Evolutionary conservation across 37 sponge, comb jelly and placozoan genomes (phyloP), one percentile per base, ranked within the genome.

Genomic region (Spongilla lacustris): DNA sequence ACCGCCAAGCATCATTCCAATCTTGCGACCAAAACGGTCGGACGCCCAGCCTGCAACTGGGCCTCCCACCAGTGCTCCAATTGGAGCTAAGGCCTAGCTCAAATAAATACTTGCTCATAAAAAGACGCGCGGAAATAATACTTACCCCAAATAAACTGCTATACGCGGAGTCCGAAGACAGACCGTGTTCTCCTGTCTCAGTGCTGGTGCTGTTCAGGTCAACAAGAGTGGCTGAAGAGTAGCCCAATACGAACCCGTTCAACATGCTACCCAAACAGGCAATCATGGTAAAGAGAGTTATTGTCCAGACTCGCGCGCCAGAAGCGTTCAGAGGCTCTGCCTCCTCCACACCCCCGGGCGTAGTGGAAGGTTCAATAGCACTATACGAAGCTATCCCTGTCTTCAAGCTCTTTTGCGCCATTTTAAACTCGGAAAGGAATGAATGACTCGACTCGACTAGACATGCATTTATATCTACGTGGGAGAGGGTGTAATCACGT

Each of bases 31-130:
- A 78, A 91, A 68, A 10, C 9, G 67, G 28, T 87, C 94, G 25
- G 88, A 46, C 36, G 77, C 49, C 17, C 74, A 73, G 50, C 91
- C 90, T 10, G 88, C 80, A 71, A 90, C 70, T 1, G 81, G 68
- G 6, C 88, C 86, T 6, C 91, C 94, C 73, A 88, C 66, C 23
- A 94, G 36, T 38, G 91, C 94, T 58, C 91, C 94, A 46, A 88
- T 31, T 12, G 90, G 80, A 0, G 66, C 26, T 14, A 89, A 69
- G 25, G 83, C 78, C 82, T 86, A 74, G 38, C 23, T 25, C 68
- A 79, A 31, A 35, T 5, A 50, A 11, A 84, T 6, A 76, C 4
- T 67, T 10, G 24, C 0, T 21, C 32, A 49, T 27, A 73, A 67
- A 35, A 36, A 76, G 9, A 76, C 33, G 0, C 33, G 1, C 21